A percentile compares a stretch with the other conserved stretches of the same genome.
Evolutionary conservation across 2,797 vertebrate genomes (phyloP).

Genomic region (Lepus townsendii): DNA sequence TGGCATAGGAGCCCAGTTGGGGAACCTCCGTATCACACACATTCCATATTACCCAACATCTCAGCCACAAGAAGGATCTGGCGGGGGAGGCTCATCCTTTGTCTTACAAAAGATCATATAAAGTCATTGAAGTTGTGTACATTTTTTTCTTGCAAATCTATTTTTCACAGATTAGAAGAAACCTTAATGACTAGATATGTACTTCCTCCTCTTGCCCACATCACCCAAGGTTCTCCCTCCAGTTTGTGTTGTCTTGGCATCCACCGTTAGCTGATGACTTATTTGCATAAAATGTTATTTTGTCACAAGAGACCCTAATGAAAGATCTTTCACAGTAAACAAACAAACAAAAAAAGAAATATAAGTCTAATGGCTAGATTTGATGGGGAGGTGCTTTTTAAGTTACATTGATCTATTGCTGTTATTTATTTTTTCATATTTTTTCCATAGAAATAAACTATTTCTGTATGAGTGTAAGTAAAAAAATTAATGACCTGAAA

Average conservation of each 20-base stretch:
- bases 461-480: not conserved
- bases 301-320: constrained; percentile 86
- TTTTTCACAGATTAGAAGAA: constrained; percentile 80
- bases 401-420: not conserved
- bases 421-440: not conserved
- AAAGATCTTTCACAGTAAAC: constrained; percentile 63
- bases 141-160: constrained; percentile 75
- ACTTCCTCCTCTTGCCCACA: not conserved
- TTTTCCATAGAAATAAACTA: constrained; percentile 43
- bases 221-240: constrained; percentile 54
- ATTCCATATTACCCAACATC: not conserved
- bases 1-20: accelerated
- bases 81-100: constrained; percentile 17
- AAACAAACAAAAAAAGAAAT: not conserved
- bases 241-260: constrained; percentile 72
- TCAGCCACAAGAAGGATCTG: not conserved
- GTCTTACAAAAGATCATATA: constrained; percentile 40
- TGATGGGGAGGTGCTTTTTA: not conserved
- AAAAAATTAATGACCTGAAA: not conserved
- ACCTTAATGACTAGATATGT: constrained; percentile 60
- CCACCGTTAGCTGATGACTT: constrained; percentile 78
- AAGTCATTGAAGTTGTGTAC: constrained; percentile 59
- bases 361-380: not conserved
- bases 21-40: not conserved
- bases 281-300: constrained; percentile 88